Conservation (phyloP, 2,797 vertebrate species). For the Poeciliopsis turneri region DNA sequence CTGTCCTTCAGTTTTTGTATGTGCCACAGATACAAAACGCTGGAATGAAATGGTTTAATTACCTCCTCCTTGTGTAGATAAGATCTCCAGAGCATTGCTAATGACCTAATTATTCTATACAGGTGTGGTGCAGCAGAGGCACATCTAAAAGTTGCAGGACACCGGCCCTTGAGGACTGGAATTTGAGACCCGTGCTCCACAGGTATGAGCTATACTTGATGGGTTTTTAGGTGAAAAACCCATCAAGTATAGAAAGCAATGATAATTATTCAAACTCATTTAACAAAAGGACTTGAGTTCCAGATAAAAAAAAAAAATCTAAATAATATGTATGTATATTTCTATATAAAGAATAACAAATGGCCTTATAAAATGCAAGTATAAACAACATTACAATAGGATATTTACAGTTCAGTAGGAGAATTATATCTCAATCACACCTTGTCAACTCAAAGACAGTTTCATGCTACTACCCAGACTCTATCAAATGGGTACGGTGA, state of each 20-base stretch:
- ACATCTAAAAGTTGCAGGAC: too few relatives aligned
- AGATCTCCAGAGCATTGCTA: too few relatives aligned
- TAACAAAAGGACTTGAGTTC: conserved; percentile 76
- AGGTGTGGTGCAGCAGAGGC: too few relatives aligned
- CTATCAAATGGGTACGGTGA: conserved; percentile 62
- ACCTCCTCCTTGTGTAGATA: too few relatives aligned
- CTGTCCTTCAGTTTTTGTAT: too few relatives aligned
- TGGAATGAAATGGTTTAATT: too few relatives aligned
- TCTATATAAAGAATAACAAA: conserved; percentile 79
- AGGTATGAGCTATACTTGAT: background rate
- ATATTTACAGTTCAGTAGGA: conserved; percentile 84
- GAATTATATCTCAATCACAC: conserved; percentile 84
- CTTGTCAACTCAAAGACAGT: conserved; percentile 83
- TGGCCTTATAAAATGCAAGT: conserved; percentile 87
- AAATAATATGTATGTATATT: conserved; percentile 77
- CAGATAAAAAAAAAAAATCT: conserved; percentile 58
- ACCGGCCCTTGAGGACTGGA: too few relatives aligned
- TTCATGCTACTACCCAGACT: conserved; percentile 82
- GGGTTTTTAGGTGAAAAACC: background rate
- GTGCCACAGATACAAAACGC: too few relatives aligned
- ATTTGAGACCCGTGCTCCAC: too few relatives aligned
- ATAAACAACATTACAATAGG: conserved; percentile 86
- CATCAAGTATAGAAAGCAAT: conserved; percentile 17
- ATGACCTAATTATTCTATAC: too few relatives aligned
- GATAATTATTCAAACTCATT: conserved; percentile 71